Evolutionary conservation across 2,888 invertebrate species (phyloP).

Genomic region (Cerastis rubricosa): DNA sequence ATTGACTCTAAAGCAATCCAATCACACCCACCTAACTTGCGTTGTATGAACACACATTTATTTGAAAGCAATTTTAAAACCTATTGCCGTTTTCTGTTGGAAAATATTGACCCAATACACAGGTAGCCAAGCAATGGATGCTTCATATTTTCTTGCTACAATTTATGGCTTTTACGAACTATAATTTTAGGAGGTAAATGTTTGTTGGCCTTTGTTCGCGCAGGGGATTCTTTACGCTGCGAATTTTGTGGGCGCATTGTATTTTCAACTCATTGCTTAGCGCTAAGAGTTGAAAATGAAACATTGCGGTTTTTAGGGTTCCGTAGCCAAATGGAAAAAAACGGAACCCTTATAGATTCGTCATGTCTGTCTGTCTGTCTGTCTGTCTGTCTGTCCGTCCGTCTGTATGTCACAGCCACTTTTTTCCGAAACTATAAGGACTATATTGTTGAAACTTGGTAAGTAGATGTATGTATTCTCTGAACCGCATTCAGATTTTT

Average conservation of each 20-base stretch:
- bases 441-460: no score
- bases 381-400: no score
- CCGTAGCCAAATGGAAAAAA: no score
- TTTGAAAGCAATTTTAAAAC: slow-evolving; percentile 18
- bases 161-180: slow-evolving; percentile 25
- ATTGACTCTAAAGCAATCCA: slow-evolving; percentile 20
- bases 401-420: no score
- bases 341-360: no score
- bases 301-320: no score
- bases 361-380: no score
- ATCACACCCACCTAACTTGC: slow-evolving; percentile 11
- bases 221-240: background rate
- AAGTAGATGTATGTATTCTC: no score
- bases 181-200: slow-evolving; percentile 23
- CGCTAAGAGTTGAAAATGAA: background rate
- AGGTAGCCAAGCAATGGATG: slow-evolving; percentile 3
- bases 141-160: slow-evolving; percentile 6
- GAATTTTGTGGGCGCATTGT: background rate
- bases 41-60: background rate
- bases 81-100: background rate
- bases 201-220: background rate
- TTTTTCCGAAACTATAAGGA: no score
- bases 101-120: background rate
- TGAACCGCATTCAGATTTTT: no score
- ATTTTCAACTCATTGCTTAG: background rate